phyloP scores from a whole-genome alignment of 2,888 invertebrate genomes.

The Cylindroiulus punctatus region DNA sequence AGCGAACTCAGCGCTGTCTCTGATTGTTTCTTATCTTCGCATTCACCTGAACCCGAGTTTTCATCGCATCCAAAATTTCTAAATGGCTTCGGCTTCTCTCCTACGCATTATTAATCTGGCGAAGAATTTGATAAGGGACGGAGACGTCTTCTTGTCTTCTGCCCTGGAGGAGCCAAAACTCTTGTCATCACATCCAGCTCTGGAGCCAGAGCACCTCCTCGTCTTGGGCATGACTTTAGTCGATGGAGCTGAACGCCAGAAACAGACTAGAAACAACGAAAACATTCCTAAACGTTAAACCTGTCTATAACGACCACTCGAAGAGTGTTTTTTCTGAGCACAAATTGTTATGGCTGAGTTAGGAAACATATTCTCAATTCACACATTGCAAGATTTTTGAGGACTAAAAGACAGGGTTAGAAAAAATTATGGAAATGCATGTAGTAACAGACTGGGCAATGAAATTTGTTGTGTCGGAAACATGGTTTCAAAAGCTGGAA shows the following conservation, averaged over 20 bases:
- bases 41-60: constrained; percentile 34
- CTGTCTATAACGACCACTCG: too few species aligned
- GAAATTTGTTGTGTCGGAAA: too few species aligned
- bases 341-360: too few species aligned
- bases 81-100: background rate
- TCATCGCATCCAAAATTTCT: constrained; percentile 24
- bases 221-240: background rate
- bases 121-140: constrained; percentile 33
- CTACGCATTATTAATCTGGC: background rate
- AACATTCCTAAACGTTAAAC: too few species aligned
- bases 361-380: too few species aligned
- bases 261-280: too few species aligned
- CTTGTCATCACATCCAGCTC: constrained; percentile 16
- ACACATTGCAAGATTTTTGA: too few species aligned
- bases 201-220: background rate
- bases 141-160: constrained; percentile 25
- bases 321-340: too few species aligned
- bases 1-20: background rate
- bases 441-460: too few species aligned
- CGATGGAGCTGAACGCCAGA: background rate
- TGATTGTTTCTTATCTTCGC: constrained; percentile 33
- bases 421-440: too few species aligned
- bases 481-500: too few species aligned
- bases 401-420: too few species aligned
- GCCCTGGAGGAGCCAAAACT: constrained; percentile 15